Evolutionary conservation across 1,140 invertebrate genomes (phyloP).

Genomic region (Eueides isabella): DNA sequence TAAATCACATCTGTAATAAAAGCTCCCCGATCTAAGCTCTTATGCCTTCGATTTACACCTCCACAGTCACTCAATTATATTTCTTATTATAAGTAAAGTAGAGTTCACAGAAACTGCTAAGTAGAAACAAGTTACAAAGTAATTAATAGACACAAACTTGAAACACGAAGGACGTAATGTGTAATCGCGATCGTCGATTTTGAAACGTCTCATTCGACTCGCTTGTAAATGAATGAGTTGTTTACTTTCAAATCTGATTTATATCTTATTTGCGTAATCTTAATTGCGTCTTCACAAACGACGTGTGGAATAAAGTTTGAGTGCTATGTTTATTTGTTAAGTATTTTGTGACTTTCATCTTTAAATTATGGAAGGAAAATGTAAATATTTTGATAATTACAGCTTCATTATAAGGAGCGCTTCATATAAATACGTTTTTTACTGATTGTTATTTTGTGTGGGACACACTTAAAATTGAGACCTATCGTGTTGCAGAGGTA

Average conservation of each 20-base stretch:
- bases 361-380: not conserved
- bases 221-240: slow-evolving; percentile 29
- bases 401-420: too few relatives aligned
- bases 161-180: slow-evolving; percentile 16
- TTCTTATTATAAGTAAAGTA: not conserved
- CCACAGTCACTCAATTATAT: not conserved
- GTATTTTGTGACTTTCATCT: not conserved
- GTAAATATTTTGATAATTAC: not conserved
- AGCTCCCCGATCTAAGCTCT: slow-evolving; percentile 13
- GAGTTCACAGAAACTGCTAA: not conserved
- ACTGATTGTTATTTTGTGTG: not conserved
- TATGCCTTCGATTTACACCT: slow-evolving; percentile 21
- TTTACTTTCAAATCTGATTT: slow-evolving; percentile 30
- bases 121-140: slow-evolving; percentile 19
- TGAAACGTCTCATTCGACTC: slow-evolving; percentile 23
- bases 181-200: slow-evolving; percentile 18
- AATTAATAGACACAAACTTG: slow-evolving; percentile 29
- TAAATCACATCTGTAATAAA: slow-evolving; percentile 33
- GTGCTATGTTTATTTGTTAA: not conserved
- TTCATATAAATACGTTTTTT: not conserved
- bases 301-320: not conserved
- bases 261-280: slow-evolving; percentile 31
- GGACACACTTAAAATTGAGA: not conserved
- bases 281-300: slow-evolving; percentile 15
- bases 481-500: too few relatives aligned